phyloP scores from a whole-genome alignment of 2,888 invertebrate species.

The Cerastis leucographa region DNA sequence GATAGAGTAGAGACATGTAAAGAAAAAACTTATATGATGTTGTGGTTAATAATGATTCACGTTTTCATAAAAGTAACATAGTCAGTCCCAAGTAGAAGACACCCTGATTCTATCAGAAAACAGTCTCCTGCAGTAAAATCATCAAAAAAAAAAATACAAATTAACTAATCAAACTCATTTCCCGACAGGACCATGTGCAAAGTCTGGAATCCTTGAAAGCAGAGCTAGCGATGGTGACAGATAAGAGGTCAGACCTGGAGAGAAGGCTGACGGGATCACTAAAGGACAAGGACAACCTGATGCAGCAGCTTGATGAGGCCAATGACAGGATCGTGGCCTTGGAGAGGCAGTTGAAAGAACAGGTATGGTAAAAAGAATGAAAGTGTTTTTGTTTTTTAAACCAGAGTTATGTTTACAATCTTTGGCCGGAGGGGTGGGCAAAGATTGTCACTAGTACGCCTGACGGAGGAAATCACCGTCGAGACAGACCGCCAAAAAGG shows the following conservation, averaged over 20 bases:
- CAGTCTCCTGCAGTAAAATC: neutral
- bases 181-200: conserved; percentile 95
- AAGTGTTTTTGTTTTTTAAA: neutral
- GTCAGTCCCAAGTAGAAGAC: too few species aligned
- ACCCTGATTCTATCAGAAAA: neutral
- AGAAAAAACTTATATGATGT: neutral
- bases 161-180: conserved; percentile 5
- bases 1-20: too few species aligned
- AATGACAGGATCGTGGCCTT: conserved; percentile 96
- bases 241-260: conserved; percentile 96
- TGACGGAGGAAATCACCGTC: too few species aligned
- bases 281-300: conserved; percentile 95
- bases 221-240: conserved; percentile 95
- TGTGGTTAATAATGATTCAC: neutral
- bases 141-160: neutral
- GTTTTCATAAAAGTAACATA: too few species aligned
- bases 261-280: conserved; percentile 94
- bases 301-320: conserved; percentile 96
- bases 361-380: conserved; percentile 88
- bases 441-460: too few species aligned
- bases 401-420: neutral
- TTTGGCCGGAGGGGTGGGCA: too few species aligned
- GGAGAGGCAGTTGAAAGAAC: conserved; percentile 95
- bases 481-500: too few species aligned
- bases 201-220: conserved; percentile 96